Conservation (phyloP, 2,113 vertebrate genomes). For the Synchiropus splendidus region DNA sequence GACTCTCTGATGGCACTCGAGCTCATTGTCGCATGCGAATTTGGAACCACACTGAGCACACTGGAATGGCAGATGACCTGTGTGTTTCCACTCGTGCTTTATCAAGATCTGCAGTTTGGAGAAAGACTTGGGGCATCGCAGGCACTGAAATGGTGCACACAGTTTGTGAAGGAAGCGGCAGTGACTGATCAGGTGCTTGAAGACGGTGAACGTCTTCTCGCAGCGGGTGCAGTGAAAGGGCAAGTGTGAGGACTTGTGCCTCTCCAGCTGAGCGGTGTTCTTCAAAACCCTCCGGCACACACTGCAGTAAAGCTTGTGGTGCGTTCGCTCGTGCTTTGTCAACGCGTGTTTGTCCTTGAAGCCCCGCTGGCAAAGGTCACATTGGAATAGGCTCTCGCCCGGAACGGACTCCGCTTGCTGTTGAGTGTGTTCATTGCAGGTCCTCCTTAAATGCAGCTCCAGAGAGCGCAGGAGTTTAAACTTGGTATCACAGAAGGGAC, state of each 20-base stretch:
- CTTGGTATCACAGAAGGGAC: conserved; percentile 35
- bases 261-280: conserved; percentile 13
- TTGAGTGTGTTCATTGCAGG: conserved; percentile 30
- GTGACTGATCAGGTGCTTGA: conserved; percentile 29
- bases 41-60: conserved; percentile 29
- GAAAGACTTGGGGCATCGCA: conserved; percentile 13
- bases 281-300: conserved; percentile 40
- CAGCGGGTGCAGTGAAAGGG: conserved; percentile 45
- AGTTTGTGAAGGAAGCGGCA: conserved; percentile 34
- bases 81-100: conserved; percentile 47
- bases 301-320: conserved; percentile 37
- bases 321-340: conserved; percentile 32
- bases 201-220: conserved; percentile 29
- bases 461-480: conserved; percentile 23
- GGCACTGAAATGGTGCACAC: conserved; percentile 34
- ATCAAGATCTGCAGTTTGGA: conserved; percentile 28
- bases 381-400: conserved; percentile 15
- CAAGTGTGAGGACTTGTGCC: conserved; percentile 42
- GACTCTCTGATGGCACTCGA: conserved; percentile 32
- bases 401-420: conserved; percentile 3
- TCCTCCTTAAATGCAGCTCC: conserved; percentile 26
- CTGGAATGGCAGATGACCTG: conserved; percentile 32
- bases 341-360: conserved; percentile 35
- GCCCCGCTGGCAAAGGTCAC: conserved; percentile 23
- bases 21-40: conserved; percentile 23